phyloP scores from a whole-genome alignment of 2,797 vertebrate genomes.

The Coranthus polyacanthus region DNA sequence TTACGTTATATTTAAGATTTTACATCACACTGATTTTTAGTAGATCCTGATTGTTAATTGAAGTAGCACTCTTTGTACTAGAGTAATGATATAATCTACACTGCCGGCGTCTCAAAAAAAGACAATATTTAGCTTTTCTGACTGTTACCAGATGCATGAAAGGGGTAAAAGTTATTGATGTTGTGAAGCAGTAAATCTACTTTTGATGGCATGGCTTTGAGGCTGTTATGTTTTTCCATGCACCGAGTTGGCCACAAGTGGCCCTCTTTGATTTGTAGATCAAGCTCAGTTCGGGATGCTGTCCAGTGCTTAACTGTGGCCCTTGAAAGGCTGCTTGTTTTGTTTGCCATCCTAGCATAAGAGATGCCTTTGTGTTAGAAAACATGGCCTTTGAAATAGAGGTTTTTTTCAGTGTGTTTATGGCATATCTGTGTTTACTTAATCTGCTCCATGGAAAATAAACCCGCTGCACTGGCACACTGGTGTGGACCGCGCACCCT shows the following conservation, averaged over 20 bases:
- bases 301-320: conserved; percentile 60
- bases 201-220: conserved; percentile 63
- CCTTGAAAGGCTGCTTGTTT: conserved; percentile 75
- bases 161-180: conserved; percentile 46
- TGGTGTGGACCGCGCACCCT: conserved; percentile 22
- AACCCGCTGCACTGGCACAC: conserved; percentile 43
- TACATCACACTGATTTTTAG: neutral
- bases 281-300: conserved; percentile 64
- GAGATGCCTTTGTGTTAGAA: conserved; percentile 77
- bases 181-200: conserved; percentile 61
- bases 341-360: conserved; percentile 75
- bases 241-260: conserved; percentile 65
- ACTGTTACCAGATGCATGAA: conserved; percentile 39
- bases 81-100: conserved; percentile 7
- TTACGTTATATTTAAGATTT: neutral
- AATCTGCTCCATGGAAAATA: conserved; percentile 70
- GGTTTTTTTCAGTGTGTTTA: conserved; percentile 56
- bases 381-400: conserved; percentile 57
- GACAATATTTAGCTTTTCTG: conserved; percentile 41
- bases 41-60: neutral
- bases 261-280: conserved; percentile 75
- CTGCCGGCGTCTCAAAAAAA: conserved; percentile 35
- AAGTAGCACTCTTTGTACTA: conserved; percentile 9
- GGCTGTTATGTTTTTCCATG: conserved; percentile 69
- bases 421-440: conserved; percentile 73